Base-by-base conservation (phyloP, 2,797 vertebrate genomes). In the Aldrovandia affinis region DNA sequence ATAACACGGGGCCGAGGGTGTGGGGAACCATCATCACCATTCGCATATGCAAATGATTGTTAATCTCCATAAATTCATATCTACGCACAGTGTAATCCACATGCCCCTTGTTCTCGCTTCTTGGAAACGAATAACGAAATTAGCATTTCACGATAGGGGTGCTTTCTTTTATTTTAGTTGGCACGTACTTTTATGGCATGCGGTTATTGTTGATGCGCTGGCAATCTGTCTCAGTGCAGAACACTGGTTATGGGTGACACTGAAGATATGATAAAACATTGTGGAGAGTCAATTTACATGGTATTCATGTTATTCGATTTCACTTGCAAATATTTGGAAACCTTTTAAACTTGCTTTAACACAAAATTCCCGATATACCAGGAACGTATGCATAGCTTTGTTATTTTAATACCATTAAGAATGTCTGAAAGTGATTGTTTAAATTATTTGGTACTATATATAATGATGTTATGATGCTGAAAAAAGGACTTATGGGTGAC, bases 21-120 rank as follows among this genome's bases (percentile, higher is more conserved):
- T 10, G 3, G 68, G 33, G 15, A 73, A 73, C 22, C 18, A 73
- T 73, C 33, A 73, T 73, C 39, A 73, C 18, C 68, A 73, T 73
- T 73, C 39, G 39, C 68, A 73, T 73, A 73, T 73, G 68, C 68
- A 73, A 73, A 73, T 39, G 14, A 39, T 39, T 4, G 39, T 73
- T 73, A 36, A 73, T 73, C 68, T 73, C 68, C 33, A 73, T 73
- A 39, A 39, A 73, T 73, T 22, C 68, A 9, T 39, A 73, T 73
- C 68, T 36, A 9, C 36, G 18, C 68, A 33, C 33, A 15, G 30
- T 33, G 65, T 28, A 70, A 15, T 70, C 65, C 15, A 36, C 36
- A 70, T 70, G 65, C 65, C 68, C 12, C 68, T 73, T 39, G 68
- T 22, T 39, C 14, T 15, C 3, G 14, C 33, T 42, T 39, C 15